Base-by-base conservation (phyloP, 2,797 vertebrate genomes). In the Sebastes glaucus region DNA sequence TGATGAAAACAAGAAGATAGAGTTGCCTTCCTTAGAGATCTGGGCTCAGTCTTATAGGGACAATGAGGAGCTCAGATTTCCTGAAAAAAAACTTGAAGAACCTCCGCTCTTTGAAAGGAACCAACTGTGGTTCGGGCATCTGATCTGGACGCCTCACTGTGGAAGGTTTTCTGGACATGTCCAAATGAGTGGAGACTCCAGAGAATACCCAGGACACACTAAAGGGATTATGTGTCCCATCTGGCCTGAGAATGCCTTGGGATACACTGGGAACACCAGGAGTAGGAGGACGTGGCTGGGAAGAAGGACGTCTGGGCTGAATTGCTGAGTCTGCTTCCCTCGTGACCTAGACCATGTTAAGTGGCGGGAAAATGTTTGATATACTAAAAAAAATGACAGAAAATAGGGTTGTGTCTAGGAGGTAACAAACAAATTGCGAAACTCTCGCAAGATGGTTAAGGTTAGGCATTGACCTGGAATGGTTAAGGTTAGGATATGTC, bases 191-290 rank as follows among this genome's bases (percentile, higher is more conserved):
- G 56, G 49, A 74, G 68, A 30, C 53, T 46, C 6, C 27, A 63
- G 63, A 71, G 23, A 32, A 71, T 2, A 74, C 53, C 11, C 20
- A 32, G 52, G 38, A 70, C 62, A 53, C 69, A 68, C 14, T 56
- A 56, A 23, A 74, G 68, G 85, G 65, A 79, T 79, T 75, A 82
- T 61, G 52, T 52, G 63, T 73, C 60, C 64, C 76, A 30, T 64
- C 46, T 55, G 76, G 62, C 32, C 23, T 11, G 56, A 59, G 23
- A 74, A 71, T 22, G 27, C 57, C 57, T 71, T 23, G 42, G 80
- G 77, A 83, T 64, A 46, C 28, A 46, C 28, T 7, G 11, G 64
- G 55, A 73, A 38, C 78, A 71, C 72, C 59, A 25, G 7, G 42
- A 77, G 57, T 16, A n/a, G 22, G 57, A 73, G 78, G 74, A 65